phyloP scores from a whole-genome alignment of 2,113 vertebrate genomes.

The Rousettus leschenaultii region DNA sequence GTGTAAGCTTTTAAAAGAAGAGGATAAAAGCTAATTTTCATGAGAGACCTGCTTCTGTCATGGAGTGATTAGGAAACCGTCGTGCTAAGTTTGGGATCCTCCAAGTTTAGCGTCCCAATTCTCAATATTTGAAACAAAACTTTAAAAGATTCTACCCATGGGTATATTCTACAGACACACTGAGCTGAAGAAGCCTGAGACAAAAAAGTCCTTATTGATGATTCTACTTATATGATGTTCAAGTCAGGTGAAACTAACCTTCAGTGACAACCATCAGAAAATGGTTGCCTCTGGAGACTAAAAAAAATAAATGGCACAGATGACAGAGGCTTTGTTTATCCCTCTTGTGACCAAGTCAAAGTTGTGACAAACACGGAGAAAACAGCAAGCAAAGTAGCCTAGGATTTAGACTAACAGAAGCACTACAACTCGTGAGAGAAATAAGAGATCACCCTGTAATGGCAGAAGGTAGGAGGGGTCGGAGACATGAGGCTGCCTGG shows the following conservation, averaged over 20 bases:
- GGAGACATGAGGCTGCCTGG: too few species aligned
- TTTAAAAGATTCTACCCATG: not conserved
- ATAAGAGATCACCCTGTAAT: too few species aligned
- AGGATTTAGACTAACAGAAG: too few species aligned
- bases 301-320: too few species aligned
- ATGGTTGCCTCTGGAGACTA: not conserved
- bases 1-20: conserved; percentile 62
- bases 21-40: conserved; percentile 68
- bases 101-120: conserved; percentile 11
- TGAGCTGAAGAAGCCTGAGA: not conserved
- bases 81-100: conserved; percentile 40
- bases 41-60: conserved; percentile 54
- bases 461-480: too few species aligned
- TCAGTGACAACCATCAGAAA: not conserved
- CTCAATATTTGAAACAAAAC: conserved; percentile 17
- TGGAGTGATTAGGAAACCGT: conserved; percentile 55
- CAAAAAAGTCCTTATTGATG: not conserved
- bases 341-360: too few species aligned
- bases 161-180: not conserved
- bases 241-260: not conserved
- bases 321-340: too few species aligned
- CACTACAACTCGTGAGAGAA: too few species aligned
- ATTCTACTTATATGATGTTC: not conserved
- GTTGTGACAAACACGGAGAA: too few species aligned
- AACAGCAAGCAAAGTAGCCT: too few species aligned